A percentile compares a stretch with the other conserved stretches of the same genome.
Conservation (phyloP, 37 sponge, comb jelly and placozoan species). For the Mnemiopsis leidyi region DNA sequence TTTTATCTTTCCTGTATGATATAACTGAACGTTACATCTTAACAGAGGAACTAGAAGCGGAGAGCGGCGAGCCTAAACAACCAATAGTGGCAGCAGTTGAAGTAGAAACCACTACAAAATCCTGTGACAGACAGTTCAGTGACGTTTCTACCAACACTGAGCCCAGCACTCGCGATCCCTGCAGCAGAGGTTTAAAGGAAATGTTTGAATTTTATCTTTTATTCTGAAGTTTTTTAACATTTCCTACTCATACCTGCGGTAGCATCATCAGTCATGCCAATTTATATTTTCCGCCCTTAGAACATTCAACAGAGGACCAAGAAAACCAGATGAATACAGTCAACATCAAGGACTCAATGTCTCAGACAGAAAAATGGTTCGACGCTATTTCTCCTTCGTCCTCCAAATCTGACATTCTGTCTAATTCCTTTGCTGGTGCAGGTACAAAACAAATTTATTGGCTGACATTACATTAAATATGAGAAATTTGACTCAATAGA, state of each 20-base stretch:
- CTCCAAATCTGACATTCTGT: conserved; percentile 53
- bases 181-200: not conserved
- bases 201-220: no score
- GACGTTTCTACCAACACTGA: conserved; percentile 51
- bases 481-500: no score
- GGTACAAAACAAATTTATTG: no score
- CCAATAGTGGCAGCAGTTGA: not conserved
- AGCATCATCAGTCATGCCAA: not conserved
- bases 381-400: conserved; percentile 65
- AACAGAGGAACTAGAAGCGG: conserved; percentile 20
- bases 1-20: no score
- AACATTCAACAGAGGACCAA: conserved; percentile 1
- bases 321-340: conserved; percentile 37
- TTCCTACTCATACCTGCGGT: not conserved
- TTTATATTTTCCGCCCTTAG: not conserved
- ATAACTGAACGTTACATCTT: not conserved
- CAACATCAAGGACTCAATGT: conserved; percentile 30
- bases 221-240: not conserved
- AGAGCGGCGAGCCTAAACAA: no score
- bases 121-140: conserved; percentile 28
- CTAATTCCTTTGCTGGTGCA: conserved; percentile 18
- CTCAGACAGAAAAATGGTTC: conserved; percentile 64
- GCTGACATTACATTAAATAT: no score
- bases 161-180: not conserved
- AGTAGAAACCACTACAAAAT: not conserved